Percentiles rank a stretch among this genome's conserved stretches.
phyloP scores from a whole-genome alignment of 2,797 vertebrate species.

The Arctocebus calabarensis region DNA sequence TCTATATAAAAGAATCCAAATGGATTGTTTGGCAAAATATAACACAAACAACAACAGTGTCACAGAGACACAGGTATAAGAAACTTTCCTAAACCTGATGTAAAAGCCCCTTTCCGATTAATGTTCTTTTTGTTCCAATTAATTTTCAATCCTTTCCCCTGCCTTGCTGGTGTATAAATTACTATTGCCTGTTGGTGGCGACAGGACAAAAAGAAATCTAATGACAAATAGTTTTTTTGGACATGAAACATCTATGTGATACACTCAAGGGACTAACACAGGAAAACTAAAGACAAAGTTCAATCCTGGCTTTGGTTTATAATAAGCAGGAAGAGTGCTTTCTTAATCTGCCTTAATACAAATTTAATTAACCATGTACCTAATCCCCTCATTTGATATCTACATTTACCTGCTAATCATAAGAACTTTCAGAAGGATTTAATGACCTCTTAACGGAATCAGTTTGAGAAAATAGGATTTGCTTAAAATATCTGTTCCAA shows the following conservation, averaged over 20 bases:
- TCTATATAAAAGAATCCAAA: no score
- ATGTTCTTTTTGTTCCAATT: not conserved
- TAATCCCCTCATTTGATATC: constrained; percentile 53
- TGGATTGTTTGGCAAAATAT: not conserved
- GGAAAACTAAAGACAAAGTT: constrained; percentile 73
- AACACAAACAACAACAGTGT: not conserved
- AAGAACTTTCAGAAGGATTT: constrained; percentile 63
- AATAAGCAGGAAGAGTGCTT: constrained; percentile 58
- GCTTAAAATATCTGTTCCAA: constrained; percentile 37
- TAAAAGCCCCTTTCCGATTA: not conserved
- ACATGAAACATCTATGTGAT: constrained; percentile 42
- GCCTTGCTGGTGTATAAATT: not conserved
- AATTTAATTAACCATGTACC: constrained; percentile 67
- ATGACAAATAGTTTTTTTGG: constrained; percentile 54
- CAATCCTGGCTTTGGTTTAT: constrained; percentile 39
- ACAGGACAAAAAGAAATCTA: constrained; percentile 54
- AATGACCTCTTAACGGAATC: constrained; percentile 52
- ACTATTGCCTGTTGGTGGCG: not conserved
- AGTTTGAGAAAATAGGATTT: constrained; percentile 52
- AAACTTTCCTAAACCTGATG: not conserved
- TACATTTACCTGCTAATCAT: constrained; percentile 61
- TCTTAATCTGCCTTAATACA: constrained; percentile 70
- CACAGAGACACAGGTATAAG: not conserved
- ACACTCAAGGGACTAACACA: constrained; percentile 68
- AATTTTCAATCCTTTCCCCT: not conserved